A percentile compares a stretch with the other conserved stretches of the same genome.
Conservation (phyloP, 2,113 vertebrate species). For the Nycticebus coucang region DNA sequence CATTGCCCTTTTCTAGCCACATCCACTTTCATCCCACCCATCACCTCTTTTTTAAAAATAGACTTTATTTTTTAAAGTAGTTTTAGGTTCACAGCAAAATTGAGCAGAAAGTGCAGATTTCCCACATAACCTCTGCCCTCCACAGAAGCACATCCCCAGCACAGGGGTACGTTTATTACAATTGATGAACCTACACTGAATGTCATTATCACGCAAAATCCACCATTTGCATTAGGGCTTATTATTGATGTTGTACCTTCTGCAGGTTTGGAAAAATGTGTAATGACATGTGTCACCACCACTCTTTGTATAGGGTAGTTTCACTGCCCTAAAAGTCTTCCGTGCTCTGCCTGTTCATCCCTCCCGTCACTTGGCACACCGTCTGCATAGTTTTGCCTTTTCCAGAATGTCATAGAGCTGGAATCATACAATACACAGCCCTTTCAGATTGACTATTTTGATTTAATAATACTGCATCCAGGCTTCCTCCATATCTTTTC, state of each 20-base stretch:
- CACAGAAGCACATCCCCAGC: not conserved
- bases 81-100: not conserved
- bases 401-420: too few relatives aligned
- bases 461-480: too few relatives aligned
- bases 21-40: not conserved
- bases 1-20: not conserved
- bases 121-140: not conserved
- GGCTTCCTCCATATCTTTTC: too few relatives aligned
- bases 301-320: not conserved
- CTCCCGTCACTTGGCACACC: too few relatives aligned
- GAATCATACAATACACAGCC: too few relatives aligned
- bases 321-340: not conserved
- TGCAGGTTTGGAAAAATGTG: not conserved
- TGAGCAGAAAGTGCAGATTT: not conserved
- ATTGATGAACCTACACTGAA: not conserved
- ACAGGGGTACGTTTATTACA: not conserved
- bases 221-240: not conserved
- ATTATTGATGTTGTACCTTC: not conserved
- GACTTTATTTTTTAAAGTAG: not conserved
- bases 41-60: not conserved
- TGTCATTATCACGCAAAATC: not conserved
- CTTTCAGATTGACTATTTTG: too few relatives aligned
- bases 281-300: not conserved
- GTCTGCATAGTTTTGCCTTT: not conserved
- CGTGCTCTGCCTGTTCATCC: not conserved